These are phyloP conservation scores for Sinocyclocheilus anophthalmus DNA, from an alignment of 2,113 vertebrate genomes.

Conservation along the genomic window DNA sequence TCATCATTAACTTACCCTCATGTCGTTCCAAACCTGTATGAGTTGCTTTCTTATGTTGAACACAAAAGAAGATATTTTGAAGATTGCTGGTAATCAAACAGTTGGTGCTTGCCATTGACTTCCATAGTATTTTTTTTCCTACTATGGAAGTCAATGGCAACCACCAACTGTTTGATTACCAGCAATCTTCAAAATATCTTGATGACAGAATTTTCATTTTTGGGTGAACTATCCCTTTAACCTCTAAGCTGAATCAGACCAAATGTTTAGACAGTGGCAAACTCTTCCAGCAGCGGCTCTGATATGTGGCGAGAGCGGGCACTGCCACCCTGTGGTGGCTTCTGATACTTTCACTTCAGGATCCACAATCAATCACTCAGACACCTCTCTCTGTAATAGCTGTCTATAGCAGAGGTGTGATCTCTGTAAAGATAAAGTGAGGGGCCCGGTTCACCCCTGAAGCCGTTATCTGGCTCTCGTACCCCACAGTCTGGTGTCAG, in stretches of 20 bases:
- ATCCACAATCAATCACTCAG: neutral
- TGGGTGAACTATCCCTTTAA: no score
- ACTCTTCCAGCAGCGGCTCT: neutral
- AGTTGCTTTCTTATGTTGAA: no score
- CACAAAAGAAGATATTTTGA: no score
- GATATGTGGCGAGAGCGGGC: conserved; percentile 47
- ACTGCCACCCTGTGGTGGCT: conserved; percentile 73
- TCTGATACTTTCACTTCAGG: conserved; percentile 55
- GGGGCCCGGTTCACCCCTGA: conserved; percentile 7
- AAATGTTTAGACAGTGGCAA: neutral
- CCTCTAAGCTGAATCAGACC: neutral
- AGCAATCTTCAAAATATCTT: no score
- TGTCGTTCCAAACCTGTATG: no score
- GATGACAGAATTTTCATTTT: no score
- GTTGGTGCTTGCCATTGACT: no score
- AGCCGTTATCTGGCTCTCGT: conserved; percentile 21
- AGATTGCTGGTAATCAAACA: no score
- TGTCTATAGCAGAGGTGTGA: conserved; percentile 3
- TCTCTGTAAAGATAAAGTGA: conserved; percentile 10
- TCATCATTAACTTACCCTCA: no score
- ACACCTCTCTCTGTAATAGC: conserved; percentile 37
- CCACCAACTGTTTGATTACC: no score
- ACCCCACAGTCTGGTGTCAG: conserved; percentile 54
- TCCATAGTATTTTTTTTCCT: no score
- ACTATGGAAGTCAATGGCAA: no score